Percentiles rank a stretch among this genome's conserved stretches.
phyloP scores from a whole-genome alignment of 2,888 invertebrate species.

The Tipula vernalis region DNA sequence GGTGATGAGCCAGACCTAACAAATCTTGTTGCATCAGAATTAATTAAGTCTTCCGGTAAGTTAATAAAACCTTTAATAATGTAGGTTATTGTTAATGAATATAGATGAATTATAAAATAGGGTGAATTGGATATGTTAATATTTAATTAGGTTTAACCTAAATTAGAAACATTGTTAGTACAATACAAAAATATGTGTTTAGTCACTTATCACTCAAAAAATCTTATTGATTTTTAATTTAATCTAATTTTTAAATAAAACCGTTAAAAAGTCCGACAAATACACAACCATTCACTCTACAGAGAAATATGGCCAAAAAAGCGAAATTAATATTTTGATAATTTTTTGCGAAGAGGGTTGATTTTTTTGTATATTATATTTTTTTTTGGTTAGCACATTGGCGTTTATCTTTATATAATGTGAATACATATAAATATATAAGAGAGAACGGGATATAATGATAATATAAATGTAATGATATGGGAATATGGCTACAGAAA shows the following conservation, averaged over 20 bases:
- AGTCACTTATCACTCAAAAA: neutral
- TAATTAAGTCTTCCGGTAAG: conserved; percentile 77
- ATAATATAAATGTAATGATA: neutral
- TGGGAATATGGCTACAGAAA: neutral
- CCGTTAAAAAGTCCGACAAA: neutral
- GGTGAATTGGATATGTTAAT: neutral
- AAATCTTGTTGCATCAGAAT: conserved; percentile 71
- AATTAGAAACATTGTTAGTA: neutral
- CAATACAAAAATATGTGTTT: neutral
- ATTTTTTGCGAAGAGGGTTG: neutral
- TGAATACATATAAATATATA: neutral
- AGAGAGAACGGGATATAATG: neutral
- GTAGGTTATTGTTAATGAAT: neutral
- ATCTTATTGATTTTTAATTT: neutral
- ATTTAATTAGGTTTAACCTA: neutral
- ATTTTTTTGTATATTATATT: neutral
- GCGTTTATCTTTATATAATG: neutral
- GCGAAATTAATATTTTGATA: neutral
- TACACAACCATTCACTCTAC: neutral
- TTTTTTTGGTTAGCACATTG: neutral
- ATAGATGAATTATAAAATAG: neutral
- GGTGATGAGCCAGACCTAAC: conserved; percentile 89
- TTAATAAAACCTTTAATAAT: conserved; percentile 21
- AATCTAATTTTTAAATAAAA: too few species aligned
- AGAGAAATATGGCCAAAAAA: neutral